Evolutionary conservation across 1,140 invertebrate species (phyloP).

Genomic region (Drosophila pseudoobscura): DNA sequence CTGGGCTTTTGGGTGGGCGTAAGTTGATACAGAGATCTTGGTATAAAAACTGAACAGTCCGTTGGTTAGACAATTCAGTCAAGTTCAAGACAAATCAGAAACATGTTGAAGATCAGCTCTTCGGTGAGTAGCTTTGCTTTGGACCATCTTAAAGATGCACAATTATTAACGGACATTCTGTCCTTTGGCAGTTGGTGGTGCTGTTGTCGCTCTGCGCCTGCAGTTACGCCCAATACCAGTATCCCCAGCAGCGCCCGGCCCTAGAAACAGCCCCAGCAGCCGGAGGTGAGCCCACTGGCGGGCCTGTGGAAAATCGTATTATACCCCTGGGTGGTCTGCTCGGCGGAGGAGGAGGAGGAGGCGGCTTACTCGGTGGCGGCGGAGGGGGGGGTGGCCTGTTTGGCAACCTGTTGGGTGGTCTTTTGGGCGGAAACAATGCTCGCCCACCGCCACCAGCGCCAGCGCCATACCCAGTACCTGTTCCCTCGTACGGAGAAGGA

Average conservation of each 20-base stretch:
- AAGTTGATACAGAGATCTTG: constrained; percentile 18
- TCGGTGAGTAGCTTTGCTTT: constrained; percentile 46
- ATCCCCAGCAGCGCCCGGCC: constrained; percentile 43
- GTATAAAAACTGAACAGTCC: constrained; percentile 59
- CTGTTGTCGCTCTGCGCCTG: constrained; percentile 44
- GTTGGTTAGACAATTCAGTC: constrained; percentile 49
- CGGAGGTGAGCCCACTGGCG: constrained; percentile 19
- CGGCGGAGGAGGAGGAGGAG: constrained; percentile 42
- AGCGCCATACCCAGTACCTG: too few species aligned
- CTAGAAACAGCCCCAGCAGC: not conserved
- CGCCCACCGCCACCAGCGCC: constrained; percentile 26
- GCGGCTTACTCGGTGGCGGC: constrained; percentile 45
- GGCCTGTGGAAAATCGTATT: constrained; percentile 66
- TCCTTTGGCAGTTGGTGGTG: constrained; percentile 36
- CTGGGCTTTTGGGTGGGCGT: constrained; percentile 49
- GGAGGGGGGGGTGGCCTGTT: constrained; percentile 26
- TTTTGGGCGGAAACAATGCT: constrained; percentile 50
- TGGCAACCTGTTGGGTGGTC: constrained; percentile 46
- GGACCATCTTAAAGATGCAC: not conserved
- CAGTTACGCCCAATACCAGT: constrained; percentile 60
- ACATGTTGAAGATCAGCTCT: constrained; percentile 52
- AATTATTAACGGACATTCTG: not conserved
- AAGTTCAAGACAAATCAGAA: constrained; percentile 47
- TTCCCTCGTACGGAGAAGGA: not conserved
- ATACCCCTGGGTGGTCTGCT: constrained; percentile 32